A percentile compares a stretch with the other conserved stretches of the same genome.
These are phyloP conservation scores for Diplogasteroides magnus DNA, from an alignment of 1,140 invertebrate species.

Conservation along the genomic window DNA sequence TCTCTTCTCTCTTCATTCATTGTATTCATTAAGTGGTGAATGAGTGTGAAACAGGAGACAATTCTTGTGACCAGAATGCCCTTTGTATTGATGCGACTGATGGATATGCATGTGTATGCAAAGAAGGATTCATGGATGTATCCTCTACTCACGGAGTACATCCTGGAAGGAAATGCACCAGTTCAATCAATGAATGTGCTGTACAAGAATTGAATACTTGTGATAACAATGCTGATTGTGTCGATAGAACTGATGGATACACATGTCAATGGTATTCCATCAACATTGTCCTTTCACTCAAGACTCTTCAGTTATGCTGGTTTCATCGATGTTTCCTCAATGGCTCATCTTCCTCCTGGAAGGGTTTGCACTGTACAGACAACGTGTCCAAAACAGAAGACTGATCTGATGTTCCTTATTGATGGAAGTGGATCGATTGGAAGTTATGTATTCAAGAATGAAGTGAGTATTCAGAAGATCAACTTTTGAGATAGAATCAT, in stretches of 20 bases:
- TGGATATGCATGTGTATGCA: conserved; percentile 54
- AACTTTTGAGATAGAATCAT: too few relatives aligned
- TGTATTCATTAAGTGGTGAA: conserved; percentile 49
- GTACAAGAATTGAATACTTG: conserved; percentile 49
- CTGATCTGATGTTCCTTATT: conserved; percentile 51
- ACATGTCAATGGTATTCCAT: conserved; percentile 42
- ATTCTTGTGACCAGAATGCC: conserved; percentile 55
- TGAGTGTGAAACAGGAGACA: conserved; percentile 45
- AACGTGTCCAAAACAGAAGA: conserved; percentile 51
- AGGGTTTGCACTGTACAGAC: conserved; percentile 53
- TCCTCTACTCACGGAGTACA: conserved; percentile 46
- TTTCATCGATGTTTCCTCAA: conserved; percentile 55
- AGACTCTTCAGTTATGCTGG: conserved; percentile 45
- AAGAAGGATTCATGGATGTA: conserved; percentile 54
- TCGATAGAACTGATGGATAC: conserved; percentile 54
- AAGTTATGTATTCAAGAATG: conserved; percentile 53
- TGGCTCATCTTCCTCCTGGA: conserved; percentile 50
- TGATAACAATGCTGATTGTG: conserved; percentile 56
- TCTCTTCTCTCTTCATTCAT: neutral
- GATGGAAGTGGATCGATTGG: conserved; percentile 54
- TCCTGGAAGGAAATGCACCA: conserved; percentile 46
- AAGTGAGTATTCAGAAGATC: conserved; percentile 17
- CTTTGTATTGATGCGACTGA: conserved; percentile 56
- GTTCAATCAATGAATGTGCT: conserved; percentile 45
- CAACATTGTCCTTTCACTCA: neutral